Evolutionary conservation across 1,140 invertebrate species (phyloP), one percentile per base, ranked within the genome.

Genomic region (Thaumatotibia leucotreta): DNA sequence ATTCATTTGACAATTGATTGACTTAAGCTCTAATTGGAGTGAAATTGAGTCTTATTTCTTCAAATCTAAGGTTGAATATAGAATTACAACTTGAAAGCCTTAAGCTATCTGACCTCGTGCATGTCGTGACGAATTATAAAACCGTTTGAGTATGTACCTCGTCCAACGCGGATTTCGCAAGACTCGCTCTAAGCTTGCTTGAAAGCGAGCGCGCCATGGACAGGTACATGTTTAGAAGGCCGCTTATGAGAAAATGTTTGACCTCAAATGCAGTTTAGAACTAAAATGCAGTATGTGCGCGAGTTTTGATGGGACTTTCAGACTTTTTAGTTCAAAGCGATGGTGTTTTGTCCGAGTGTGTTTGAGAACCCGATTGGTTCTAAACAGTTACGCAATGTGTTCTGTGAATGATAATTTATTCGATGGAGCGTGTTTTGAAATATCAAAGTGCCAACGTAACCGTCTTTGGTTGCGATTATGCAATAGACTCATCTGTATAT

Each of bases 361-460:
- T 27, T 27, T 58, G 52, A n/a, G 50, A 24, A 45, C 39, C 5
- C 8, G 39, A 14, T 24, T 23, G 17, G 24, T 58, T 29, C 52
- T 8, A 14, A 14, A 14, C 52, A 24, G 52, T 58, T 27, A 58
- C n/a, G 52, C 27, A 58, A 58, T 27, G n/a, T 23, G 23, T 27
- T 24, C 24, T 58, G n/a, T 54, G 50, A 54, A 24, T 54, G 52
- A 14, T 58, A 58, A 58, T 58, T 58, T 58, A 58, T 58, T 58
- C 2, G 24, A 58, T 27, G 52, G 20, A 58, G 23, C 23, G 4
- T 58, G 52, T 45, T 45, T 45, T 45, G 3, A 31, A 54, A 58
- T 58, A 29, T 58, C 52, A 58, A 58, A 29, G 52, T 58, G 52
- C 52, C 52, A 58, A 52, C 23, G 24, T 24, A 27, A 24, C 5